Evolutionary conservation across 2,888 invertebrate species (phyloP), one percentile per base, ranked within the genome.

Genomic region (Drosophila lacicola): DNA sequence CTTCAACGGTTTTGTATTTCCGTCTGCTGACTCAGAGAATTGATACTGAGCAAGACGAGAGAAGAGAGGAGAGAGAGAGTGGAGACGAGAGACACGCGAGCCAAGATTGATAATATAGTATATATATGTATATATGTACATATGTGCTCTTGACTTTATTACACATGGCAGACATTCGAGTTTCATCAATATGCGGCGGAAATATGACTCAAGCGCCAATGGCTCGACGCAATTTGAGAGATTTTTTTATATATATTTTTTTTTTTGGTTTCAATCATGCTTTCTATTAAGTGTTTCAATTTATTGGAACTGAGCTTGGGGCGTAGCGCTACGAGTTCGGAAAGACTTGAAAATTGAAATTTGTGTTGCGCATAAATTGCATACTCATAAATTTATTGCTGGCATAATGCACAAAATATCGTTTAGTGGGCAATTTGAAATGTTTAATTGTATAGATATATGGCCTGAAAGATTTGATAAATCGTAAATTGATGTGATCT

Each of bases 11-110:
- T 63, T 80, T 63, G 51, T 45, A 49, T 82, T 68, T 77, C 78
- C 80, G 69, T 58, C 49, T 77, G 78, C 73, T 82, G 80, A 80
- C 71, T 80, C 80, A 80, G 71, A 51, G 41, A 62, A 53, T 9
- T 45, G 45, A 41, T 29, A 49, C 14, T 3, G 25, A 34, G 14
- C 25, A 13, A n/a, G 5, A 4, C 2, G 17, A 34, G 10, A 25
- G 19, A 36, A 17, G 6, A 21, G 37, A 13, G 13, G 42, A 14
- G n/a, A 19, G 25, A 34, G 2, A 14, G 11, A 46, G 45, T 25
- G 57, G 33, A 34, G 33, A 4, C 17, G 19, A 45, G 39, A 21
- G 45, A 39, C n/a, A 34, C 1, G 13, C 53, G 21, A 50, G 29
- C 17, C 33, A 3, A 33, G 21, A 46, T 69, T 56, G 46, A 62